phyloP scores from a whole-genome alignment of 2,888 invertebrate species.

The Cinara cedri region DNA sequence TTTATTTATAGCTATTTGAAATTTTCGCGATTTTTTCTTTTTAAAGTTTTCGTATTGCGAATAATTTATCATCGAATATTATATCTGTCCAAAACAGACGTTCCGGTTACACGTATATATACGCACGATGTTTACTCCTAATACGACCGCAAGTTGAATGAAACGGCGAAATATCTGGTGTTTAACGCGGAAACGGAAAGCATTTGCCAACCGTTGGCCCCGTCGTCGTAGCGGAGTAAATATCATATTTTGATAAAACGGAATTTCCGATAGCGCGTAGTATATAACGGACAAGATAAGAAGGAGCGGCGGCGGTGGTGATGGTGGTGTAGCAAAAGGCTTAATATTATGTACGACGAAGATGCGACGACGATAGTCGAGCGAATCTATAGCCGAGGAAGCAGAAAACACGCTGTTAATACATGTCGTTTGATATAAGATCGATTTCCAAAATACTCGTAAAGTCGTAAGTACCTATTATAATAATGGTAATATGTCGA shows the following conservation, averaged over 20 bases:
- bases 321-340: not conserved
- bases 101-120: slow-evolving; percentile 30
- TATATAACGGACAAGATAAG: slow-evolving; percentile 35
- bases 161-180: slow-evolving; percentile 30
- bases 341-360: slow-evolving; percentile 39
- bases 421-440: slow-evolving; percentile 16
- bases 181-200: slow-evolving; percentile 55
- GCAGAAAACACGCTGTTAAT: slow-evolving; percentile 31
- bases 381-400: slow-evolving; percentile 32
- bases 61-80: slow-evolving; percentile 13
- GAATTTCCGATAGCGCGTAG: slow-evolving; percentile 52
- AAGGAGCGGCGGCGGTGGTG: not conserved
- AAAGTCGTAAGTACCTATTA: slow-evolving; percentile 23
- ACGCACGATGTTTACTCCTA: too few relatives aligned
- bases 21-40: too few relatives aligned
- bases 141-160: slow-evolving; percentile 26
- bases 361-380: slow-evolving; percentile 8
- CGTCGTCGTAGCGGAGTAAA: not conserved
- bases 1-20: too few relatives aligned
- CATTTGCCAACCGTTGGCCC: slow-evolving; percentile 48
- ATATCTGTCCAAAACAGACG: slow-evolving; percentile 48
- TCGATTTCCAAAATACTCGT: slow-evolving; percentile 29
- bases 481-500: not conserved
- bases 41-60: too few relatives aligned
- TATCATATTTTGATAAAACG: slow-evolving; percentile 50